Percentiles rank a stretch among this genome's conserved stretches.
These are phyloP conservation scores for Apodemia mormo DNA, from an alignment of 2,888 invertebrate species.

Conservation along the genomic window DNA sequence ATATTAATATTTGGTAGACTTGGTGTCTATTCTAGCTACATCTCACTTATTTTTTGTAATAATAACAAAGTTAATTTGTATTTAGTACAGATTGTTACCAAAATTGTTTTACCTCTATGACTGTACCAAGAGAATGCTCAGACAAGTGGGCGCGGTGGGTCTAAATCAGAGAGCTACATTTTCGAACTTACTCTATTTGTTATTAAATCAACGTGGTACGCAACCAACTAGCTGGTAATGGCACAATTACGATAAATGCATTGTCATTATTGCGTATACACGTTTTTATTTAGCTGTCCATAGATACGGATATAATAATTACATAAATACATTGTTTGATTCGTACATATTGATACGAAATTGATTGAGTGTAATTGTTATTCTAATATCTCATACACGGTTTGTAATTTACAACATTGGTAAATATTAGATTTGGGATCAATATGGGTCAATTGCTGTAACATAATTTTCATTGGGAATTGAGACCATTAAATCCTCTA, in stretches of 20 bases:
- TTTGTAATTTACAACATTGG: neutral
- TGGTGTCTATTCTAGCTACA: too few species aligned
- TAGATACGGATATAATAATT: slow-evolving; percentile 42
- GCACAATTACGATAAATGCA: slow-evolving; percentile 42
- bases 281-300: slow-evolving; percentile 39
- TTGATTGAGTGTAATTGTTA: slow-evolving; percentile 39
- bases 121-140: slow-evolving; percentile 39
- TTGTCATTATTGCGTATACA: slow-evolving; percentile 43
- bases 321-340: slow-evolving; percentile 39
- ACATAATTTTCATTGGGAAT: too few species aligned
- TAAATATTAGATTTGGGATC: too few species aligned
- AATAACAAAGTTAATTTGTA: neutral
- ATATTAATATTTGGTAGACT: too few species aligned
- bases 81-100: neutral
- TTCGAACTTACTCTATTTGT: slow-evolving; percentile 40
- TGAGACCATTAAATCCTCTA: too few species aligned
- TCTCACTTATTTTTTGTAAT: too few species aligned
- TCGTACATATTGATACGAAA: slow-evolving; percentile 38
- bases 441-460: too few species aligned
- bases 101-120: slow-evolving; percentile 28
- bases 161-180: slow-evolving; percentile 38
- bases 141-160: slow-evolving; percentile 42
- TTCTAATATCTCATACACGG: slow-evolving; percentile 34
- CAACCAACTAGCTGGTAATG: slow-evolving; percentile 35
- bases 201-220: slow-evolving; percentile 24